Evolutionary conservation across 1,140 invertebrate species (phyloP).

Genomic region (Onthophagus taurus): DNA sequence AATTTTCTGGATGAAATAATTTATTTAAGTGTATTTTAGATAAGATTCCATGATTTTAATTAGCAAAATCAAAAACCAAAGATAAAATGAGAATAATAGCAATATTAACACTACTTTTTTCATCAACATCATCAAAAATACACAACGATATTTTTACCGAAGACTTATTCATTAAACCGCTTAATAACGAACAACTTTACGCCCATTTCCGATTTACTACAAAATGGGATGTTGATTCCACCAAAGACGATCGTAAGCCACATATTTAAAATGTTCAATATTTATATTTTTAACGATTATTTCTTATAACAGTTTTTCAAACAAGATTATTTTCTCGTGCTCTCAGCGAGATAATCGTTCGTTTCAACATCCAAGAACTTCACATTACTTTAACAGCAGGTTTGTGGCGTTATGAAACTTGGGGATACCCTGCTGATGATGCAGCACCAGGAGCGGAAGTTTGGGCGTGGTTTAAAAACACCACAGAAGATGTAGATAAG

Average conservation of each 20-base stretch:
- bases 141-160: too few species aligned
- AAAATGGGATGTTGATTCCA: conserved; percentile 51
- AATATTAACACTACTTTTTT: too few species aligned
- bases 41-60: too few species aligned
- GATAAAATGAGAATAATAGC: too few species aligned
- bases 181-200: conserved; percentile 68
- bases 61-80: too few species aligned
- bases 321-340: conserved; percentile 83
- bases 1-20: too few species aligned
- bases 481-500: conserved; percentile 53
- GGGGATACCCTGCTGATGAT: conserved; percentile 84
- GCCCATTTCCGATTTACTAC: conserved; percentile 81
- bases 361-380: conserved; percentile 79
- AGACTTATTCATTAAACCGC: conserved; percentile 70
- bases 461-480: conserved; percentile 76
- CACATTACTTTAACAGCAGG: conserved; percentile 89
- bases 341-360: conserved; percentile 79
- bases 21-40: too few species aligned
- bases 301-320: conserved; percentile 58
- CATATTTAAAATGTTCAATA: conserved; percentile 16
- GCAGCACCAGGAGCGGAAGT: conserved; percentile 88
- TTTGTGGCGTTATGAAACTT: conserved; percentile 83
- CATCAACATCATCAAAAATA: too few species aligned
- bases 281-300: conserved; percentile 15
- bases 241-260: conserved; percentile 47